Base-by-base conservation (phyloP, 2,888 invertebrate genomes). In the Hololepta plana region DNA sequence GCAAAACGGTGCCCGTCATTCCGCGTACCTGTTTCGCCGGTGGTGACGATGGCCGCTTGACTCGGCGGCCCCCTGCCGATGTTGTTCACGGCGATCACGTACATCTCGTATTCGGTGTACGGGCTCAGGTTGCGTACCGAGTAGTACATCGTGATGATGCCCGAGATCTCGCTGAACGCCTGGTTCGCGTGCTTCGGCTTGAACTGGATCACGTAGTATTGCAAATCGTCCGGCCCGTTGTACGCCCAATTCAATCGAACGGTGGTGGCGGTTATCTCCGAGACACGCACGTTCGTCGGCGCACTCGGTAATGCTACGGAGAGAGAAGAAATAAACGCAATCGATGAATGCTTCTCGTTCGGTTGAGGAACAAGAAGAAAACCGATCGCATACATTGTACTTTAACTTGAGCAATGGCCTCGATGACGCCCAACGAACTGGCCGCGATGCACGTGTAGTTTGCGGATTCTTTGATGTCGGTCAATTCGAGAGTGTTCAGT, bases 361-460 rank as follows among this genome's bases (percentile, higher is more conserved):
- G n/a, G 7, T 7, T 17, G 7, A n/a, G 17, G 7, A 17, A 6
- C 6, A 8, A 21, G 6, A 21, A 21, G 9, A 8, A 8, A 6
- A 8, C 22, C 20, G 15, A 10, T 16, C 20, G 64, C 71, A 75
- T 57, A 93, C 95, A 90, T 71, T 93, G 90, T 38, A 96, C 95
- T 67, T 85, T 82, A 38, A 98, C 90, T 44, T 77, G 68, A 7
- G 90, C 77, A 1, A 73, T 68, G 3, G 79, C 68, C 47, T 91
- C 90, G 34, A 95, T 88, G 44, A 82, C 75, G 23, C 91, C 95
- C 28, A 96, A 67, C 9, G 85, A 87, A 45, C 91, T 91, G 28
- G 85, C 81, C 1, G 96, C 96, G 34, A 88, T 79, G 52, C 96
- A 98, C 1, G 95, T 96, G 60, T 90, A 98, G 59, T 95, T 96